Base-by-base conservation (phyloP, 2,797 vertebrate species). In the Poeciliopsis paucimaculata region DNA sequence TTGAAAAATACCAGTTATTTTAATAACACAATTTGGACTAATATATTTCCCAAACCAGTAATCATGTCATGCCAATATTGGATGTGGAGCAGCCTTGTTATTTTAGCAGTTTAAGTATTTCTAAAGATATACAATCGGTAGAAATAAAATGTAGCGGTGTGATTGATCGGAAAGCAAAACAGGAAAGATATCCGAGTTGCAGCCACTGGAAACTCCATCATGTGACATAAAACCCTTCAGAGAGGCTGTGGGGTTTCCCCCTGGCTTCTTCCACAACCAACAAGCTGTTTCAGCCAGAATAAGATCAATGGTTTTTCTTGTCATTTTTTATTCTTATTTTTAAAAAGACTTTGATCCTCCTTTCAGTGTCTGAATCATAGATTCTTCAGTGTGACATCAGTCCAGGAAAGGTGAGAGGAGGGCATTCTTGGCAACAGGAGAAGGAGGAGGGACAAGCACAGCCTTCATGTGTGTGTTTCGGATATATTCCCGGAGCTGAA, bases 371-470 rank as follows among this genome's bases (percentile, higher is more conserved):
- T 87, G 70, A 90, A 84, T 82, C 71, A 79, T 49, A 76, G 77
- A 75, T 77, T 87, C 85, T 73, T 88, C 92, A 84, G 88, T 89
- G 81, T 41, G 15, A 90, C 39, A 76, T 82, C 80, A 64, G 87
- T 90, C 77, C 74, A 83, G 81, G 81, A 57, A 57, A 86, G 68
- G 71, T 64, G 81, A 79, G 83, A 78, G 53, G 78, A 68, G 76
- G 47, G 51, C 46, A 76, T 87, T 91, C 93, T 95, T 95, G 93
- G 94, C 94, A 95, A 93, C 82, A 87, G 83, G 88, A 87, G 86
- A 81, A 79, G 76, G 75, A 68, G 15, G 75, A 49, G 55, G 64
- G 68, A 79, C 72, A 84, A 89, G 72, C 84, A 75, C 47, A 51
- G 72, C 36, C 72, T 53, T 53, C 20, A 7, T 20, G 18, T 51